Evolutionary conservation across 2,113 vertebrate genomes (phyloP).

Genomic region (Strix aluco): DNA sequence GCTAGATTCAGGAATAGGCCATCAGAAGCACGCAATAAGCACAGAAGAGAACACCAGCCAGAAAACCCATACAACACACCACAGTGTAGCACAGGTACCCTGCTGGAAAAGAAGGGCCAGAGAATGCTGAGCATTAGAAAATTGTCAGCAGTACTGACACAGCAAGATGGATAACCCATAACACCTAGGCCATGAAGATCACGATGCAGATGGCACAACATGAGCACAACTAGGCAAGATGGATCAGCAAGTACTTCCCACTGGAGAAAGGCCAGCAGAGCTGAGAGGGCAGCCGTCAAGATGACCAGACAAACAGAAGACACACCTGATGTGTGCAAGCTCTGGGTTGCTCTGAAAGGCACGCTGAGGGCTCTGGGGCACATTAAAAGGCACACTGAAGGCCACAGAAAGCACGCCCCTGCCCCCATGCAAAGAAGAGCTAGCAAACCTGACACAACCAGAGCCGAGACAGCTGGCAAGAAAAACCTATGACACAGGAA

Average conservation of each 20-base stretch:
- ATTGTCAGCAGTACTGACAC: not conserved
- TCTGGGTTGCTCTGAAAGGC: not conserved
- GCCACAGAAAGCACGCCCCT: not conserved
- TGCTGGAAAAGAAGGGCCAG: not conserved
- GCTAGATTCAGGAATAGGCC: not conserved
- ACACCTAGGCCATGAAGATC: not conserved
- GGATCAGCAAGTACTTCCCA: not conserved
- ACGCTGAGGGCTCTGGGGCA: not conserved
- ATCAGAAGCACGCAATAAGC: not conserved
- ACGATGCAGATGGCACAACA: not conserved
- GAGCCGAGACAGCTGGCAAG: not conserved
- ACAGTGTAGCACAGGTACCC: not conserved
- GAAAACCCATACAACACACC: not conserved
- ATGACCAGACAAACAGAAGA: no score
- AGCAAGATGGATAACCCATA: not conserved
- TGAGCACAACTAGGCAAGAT: not conserved
- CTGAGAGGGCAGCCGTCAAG: no score
- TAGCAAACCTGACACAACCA: not conserved
- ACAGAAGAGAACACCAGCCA: not conserved
- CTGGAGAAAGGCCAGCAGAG: not conserved
- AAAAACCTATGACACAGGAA: not conserved
- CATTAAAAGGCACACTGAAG: not conserved
- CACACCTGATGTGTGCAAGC: not conserved
- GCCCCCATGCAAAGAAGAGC: not conserved
- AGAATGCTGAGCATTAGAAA: not conserved